Evolutionary conservation across 2,888 invertebrate genomes (phyloP).

Genomic region (Lobophora halterata): DNA sequence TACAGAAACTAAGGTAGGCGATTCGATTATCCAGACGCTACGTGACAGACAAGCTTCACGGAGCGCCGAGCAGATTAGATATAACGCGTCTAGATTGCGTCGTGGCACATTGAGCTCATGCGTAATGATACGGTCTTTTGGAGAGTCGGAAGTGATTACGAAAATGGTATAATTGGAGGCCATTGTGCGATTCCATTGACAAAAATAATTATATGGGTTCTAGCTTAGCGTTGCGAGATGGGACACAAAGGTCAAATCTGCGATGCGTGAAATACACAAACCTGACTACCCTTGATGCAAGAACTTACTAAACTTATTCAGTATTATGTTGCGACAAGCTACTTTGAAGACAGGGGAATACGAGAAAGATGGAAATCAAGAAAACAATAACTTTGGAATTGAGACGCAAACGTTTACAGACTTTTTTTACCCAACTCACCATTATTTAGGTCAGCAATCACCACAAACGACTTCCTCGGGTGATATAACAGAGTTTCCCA

Average conservation of each 20-base stretch:
- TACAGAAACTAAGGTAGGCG: background rate
- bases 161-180: constrained; percentile 12
- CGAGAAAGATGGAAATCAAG: too few relatives aligned
- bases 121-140: constrained; percentile 4
- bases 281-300: too few relatives aligned
- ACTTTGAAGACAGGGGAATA: too few relatives aligned
- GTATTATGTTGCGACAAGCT: too few relatives aligned
- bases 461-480: constrained; percentile 9
- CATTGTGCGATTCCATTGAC: constrained; percentile 6
- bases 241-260: too few relatives aligned
- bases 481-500: constrained; percentile 21
- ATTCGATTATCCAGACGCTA: constrained; percentile 4
- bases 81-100: constrained; percentile 15
- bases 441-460: constrained; percentile 11
- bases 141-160: constrained; percentile 3
- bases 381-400: too few relatives aligned
- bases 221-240: too few relatives aligned
- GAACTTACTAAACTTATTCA: too few relatives aligned
- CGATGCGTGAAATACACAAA: too few relatives aligned
- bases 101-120: constrained; percentile 12
- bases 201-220: too few relatives aligned
- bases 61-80: constrained; percentile 14
- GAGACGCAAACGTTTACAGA: constrained; percentile 1
- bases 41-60: constrained; percentile 1
- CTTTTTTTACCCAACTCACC: background rate